Evolutionary conservation across 2,888 invertebrate genomes (phyloP).

Genomic region (Hymenopus coronatus): DNA sequence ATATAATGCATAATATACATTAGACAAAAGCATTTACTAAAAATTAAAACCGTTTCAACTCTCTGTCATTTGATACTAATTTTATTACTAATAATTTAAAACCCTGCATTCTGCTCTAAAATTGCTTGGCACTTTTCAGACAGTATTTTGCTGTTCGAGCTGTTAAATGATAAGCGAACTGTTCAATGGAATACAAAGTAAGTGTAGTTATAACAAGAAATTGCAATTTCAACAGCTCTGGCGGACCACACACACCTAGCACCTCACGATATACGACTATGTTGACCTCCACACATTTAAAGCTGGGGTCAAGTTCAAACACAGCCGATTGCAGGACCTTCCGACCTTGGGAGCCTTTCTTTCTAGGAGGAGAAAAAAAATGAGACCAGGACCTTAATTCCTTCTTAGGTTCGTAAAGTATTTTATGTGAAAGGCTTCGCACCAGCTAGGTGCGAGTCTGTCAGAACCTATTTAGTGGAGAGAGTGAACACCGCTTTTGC

Average conservation of each 20-base stretch:
- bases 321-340: not conserved
- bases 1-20: too few relatives aligned
- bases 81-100: too few relatives aligned
- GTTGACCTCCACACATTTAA: not conserved
- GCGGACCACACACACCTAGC: not conserved
- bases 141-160: too few relatives aligned
- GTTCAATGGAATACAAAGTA: too few relatives aligned
- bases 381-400: not conserved
- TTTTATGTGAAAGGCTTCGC: not conserved
- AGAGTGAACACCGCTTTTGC: not conserved
- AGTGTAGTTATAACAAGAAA: not conserved
- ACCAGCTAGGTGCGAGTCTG: not conserved
- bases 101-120: too few relatives aligned
- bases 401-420: not conserved
- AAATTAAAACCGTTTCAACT: too few relatives aligned
- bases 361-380: not conserved
- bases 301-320: not conserved
- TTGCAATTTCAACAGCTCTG: not conserved
- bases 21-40: too few relatives aligned
- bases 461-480: not conserved
- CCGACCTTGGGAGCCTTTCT: not conserved
- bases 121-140: too few relatives aligned
- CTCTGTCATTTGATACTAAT: too few relatives aligned
- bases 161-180: too few relatives aligned
- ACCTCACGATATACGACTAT: not conserved